Percentiles rank a stretch among this genome's conserved stretches.
phyloP scores from a whole-genome alignment of 2,888 invertebrate species.

The Junonia oenone region DNA sequence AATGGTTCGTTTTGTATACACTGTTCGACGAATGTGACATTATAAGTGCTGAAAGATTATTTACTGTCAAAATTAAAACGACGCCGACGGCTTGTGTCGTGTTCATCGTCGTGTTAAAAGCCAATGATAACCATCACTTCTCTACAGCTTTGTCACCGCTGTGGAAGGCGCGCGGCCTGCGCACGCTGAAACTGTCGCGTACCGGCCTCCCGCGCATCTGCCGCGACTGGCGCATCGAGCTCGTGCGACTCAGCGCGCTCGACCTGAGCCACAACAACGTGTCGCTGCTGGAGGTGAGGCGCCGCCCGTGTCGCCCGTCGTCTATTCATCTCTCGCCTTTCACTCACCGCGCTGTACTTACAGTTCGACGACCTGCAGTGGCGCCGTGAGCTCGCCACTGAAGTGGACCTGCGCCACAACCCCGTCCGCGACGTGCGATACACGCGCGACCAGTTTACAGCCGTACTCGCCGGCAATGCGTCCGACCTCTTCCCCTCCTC shows the following conservation, averaged over 20 bases:
- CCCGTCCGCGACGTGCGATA: conserved; percentile 23
- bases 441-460: conserved; percentile 22
- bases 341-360: neutral
- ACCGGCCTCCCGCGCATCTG: conserved; percentile 28
- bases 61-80: too few species aligned
- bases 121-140: too few species aligned
- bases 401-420: conserved; percentile 32
- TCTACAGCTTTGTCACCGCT: conserved; percentile 28
- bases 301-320: neutral
- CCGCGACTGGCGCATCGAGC: conserved; percentile 31
- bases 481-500: neutral
- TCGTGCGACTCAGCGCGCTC: conserved; percentile 25
- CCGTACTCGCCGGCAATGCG: conserved; percentile 11
- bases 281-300: conserved; percentile 26
- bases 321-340: neutral
- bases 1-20: too few species aligned
- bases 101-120: too few species aligned
- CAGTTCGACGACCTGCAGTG: conserved; percentile 29
- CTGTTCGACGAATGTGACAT: too few species aligned
- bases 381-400: conserved; percentile 11
- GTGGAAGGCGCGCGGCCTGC: conserved; percentile 21
- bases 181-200: conserved; percentile 18
- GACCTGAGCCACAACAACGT: conserved; percentile 33
- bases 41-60: too few species aligned
- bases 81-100: too few species aligned